Base-by-base conservation (phyloP, 2,797 vertebrate species). In the Echiichthys vipera region DNA sequence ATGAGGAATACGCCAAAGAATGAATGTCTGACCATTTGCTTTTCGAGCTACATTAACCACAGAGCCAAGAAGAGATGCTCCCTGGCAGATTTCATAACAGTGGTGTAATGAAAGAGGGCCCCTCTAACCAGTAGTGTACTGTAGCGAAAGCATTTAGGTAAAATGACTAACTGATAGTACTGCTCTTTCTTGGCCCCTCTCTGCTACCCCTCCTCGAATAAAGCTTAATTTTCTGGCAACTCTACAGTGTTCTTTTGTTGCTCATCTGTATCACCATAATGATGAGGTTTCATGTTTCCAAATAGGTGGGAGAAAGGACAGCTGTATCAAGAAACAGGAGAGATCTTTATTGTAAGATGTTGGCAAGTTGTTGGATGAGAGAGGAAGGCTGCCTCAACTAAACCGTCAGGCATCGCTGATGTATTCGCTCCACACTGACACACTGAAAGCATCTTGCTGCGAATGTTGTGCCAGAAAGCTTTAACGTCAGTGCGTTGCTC, bases 21-120 rank as follows among this genome's bases (percentile, higher is more conserved):
- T 69, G 82, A 88, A 90, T 89, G 85, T 80, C 91, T 91, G 87
- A 90, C 90, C 90, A 90, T 92, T 92, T 92, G 86, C 89, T 91
- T 90, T 92, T 91, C 76, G 77, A 90, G 91, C 90, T 92, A 93
- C 92, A 93, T 94, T 93, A 93, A 91, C 70, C 92, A 89, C 83
- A 71, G 78, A 85, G 89, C 81, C 80, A 84, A 65, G 73, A 83
- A 75, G 85, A 90, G 88, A 92, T 81, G 82, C 80, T 90, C 78
- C 80, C 69, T 80, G 80, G 85, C 87, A 89, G 87, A 92, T 93
- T 90, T 93, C 88, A 91, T 91, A 93, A 91, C 77, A 80, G 71
- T 81, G 54, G 79, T 85, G 85, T 89, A 86, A 89, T 85, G 90
- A 87, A 88, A 84, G 79, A 65, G 68, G 74, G 64, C 81, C 71